Base-by-base conservation (phyloP, 2,113 vertebrate genomes). In the Pipa parva region DNA sequence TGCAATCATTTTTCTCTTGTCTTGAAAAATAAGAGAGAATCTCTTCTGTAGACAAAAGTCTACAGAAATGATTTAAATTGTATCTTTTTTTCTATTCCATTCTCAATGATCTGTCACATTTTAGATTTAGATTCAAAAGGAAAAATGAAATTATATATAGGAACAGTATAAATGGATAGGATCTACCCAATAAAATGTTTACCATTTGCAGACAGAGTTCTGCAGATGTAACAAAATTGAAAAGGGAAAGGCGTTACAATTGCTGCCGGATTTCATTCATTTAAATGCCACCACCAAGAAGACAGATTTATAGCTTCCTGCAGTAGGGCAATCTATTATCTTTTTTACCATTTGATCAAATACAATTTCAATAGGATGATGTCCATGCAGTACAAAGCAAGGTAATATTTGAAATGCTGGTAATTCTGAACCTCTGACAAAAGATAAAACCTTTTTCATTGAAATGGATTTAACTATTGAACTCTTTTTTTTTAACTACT, bases 101-200 rank as follows among this genome's bases (percentile, higher is more conserved):
- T 84, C 48, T 18, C 81, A 82, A 58, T 80, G 78, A 84, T 84
- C 77, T 82, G 78, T 80, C 82, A 87, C 85, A 73, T 83, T 79
- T 81, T 76, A 27, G 0, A 75, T 84, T 78, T 75, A 13, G 13
- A 73, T 80, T 76, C 75, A 54, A 77, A 74, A 73, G 68, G 22
- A 83, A 78, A 85, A 80, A 75, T 31, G 59, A 83, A 85, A 76
- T 71, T 74, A 68, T 77, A 83, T 84, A 79, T 74, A 75, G 80
- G 72, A 76, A 77, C 75, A 68, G 73, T 52, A 15, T 79, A 87
- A 81, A 75, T 83, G 80, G 81, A 82, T 75, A 79, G 79, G 77
- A 42, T 18, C 74, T 75, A 78, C 29, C 79, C 86, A 84, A 85
- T 88, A 85, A 85, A 82, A 85, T 87, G 84, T 85, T 87, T 87